A percentile compares a stretch with the other conserved stretches of the same genome.
phyloP scores from a whole-genome alignment of 1,140 invertebrate species.

The Gonatopus flavifemur region DNA sequence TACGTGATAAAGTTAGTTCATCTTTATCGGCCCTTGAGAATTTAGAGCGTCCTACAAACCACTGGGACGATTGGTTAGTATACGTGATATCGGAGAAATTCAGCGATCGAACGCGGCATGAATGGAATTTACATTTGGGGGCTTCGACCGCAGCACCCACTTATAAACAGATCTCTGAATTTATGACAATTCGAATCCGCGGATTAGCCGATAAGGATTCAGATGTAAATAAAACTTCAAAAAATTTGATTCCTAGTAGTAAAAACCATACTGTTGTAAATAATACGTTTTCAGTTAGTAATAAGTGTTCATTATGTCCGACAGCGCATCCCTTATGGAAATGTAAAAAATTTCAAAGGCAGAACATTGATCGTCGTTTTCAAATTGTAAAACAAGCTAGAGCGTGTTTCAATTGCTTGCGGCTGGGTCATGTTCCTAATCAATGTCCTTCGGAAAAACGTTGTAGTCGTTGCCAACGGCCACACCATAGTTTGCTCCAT shows the following conservation, averaged over 20 bases:
- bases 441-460: neutral
- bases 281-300: neutral
- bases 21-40: neutral
- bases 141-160: neutral
- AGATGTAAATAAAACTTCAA: too few relatives aligned
- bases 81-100: conserved; percentile 1
- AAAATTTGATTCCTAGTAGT: neutral
- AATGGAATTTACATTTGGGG: neutral
- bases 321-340: neutral
- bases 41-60: too few relatives aligned
- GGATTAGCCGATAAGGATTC: neutral
- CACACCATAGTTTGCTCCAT: conserved; percentile 18
- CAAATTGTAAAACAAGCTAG: neutral
- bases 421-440: neutral
- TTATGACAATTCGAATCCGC: neutral
- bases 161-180: neutral
- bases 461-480: conserved; percentile 10
- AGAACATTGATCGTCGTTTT: neutral
- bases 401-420: neutral
- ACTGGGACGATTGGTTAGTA: too few relatives aligned
- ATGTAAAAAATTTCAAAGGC: neutral
- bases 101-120: neutral
- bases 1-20: neutral
- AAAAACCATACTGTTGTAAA: neutral
- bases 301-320: neutral